These are phyloP conservation scores for Steinernema scapterisci DNA, from an alignment of 2,888 invertebrate genomes.

Conservation along the genomic window DNA sequence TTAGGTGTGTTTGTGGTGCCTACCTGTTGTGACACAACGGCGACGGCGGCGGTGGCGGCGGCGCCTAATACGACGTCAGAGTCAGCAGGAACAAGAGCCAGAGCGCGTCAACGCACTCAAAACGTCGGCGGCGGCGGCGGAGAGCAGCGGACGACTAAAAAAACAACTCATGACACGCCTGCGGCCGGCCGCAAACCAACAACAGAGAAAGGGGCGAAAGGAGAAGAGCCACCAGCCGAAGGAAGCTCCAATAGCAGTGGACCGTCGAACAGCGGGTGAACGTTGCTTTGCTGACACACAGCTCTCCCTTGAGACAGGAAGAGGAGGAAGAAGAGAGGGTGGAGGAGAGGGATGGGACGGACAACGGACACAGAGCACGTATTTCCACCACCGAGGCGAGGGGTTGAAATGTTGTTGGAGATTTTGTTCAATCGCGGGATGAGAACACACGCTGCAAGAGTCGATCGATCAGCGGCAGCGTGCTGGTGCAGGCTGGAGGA, in stretches of 20 bases:
- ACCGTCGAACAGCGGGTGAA: not conserved
- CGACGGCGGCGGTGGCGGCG: not conserved
- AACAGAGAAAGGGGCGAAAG: not conserved
- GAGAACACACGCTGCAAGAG: too few species aligned
- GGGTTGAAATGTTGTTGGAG: too few species aligned
- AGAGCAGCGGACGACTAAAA: constrained; percentile 12
- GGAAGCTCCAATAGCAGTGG: not conserved
- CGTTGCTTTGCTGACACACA: not conserved
- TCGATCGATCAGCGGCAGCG: too few species aligned
- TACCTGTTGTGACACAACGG: not conserved
- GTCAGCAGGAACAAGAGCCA: not conserved
- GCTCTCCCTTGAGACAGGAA: not conserved
- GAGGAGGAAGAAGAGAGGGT: not conserved
- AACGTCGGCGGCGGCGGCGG: not conserved
- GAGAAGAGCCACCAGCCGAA: not conserved
- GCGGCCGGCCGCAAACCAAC: constrained; percentile 16
- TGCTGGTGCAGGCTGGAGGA: too few species aligned
- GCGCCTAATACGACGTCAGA: constrained; percentile 1
- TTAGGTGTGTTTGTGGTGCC: too few species aligned
- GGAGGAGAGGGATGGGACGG: not conserved
- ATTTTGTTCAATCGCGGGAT: too few species aligned
- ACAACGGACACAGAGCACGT: too few species aligned
- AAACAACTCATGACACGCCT: constrained; percentile 29
- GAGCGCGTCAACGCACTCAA: not conserved
- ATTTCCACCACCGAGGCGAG: too few species aligned